These are phyloP conservation scores for Drosophila lacicola DNA, from an alignment of 2,888 invertebrate genomes.

Conservation along the genomic window DNA sequence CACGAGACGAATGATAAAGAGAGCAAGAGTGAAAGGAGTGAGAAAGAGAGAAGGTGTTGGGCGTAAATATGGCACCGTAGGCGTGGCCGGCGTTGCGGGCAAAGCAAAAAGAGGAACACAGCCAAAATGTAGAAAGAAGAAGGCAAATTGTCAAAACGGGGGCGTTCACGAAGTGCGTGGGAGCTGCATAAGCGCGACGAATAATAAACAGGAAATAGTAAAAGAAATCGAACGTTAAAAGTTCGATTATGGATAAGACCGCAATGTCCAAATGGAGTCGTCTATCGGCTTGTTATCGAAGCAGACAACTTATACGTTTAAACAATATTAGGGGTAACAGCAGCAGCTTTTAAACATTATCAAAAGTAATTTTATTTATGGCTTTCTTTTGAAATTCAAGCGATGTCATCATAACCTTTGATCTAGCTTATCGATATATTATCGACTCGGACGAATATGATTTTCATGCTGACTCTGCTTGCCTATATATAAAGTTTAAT, in stretches of 20 bases:
- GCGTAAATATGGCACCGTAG: conserved; percentile 12
- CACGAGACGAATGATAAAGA: conserved; percentile 2
- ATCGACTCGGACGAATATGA: not conserved
- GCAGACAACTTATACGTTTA: too few relatives aligned
- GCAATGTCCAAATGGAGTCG: too few relatives aligned
- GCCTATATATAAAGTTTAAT: not conserved
- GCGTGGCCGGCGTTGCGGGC: conserved; percentile 34
- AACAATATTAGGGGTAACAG: too few relatives aligned
- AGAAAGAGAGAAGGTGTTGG: conserved; percentile 7
- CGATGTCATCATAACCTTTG: not conserved
- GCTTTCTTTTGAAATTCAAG: not conserved
- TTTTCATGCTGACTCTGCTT: not conserved
- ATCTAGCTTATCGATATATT: not conserved
- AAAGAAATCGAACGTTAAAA: not conserved
- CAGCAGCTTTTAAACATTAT: too few relatives aligned
- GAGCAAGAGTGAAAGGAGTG: not conserved
- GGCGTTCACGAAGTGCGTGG: conserved; percentile 32
- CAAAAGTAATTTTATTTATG: too few relatives aligned
- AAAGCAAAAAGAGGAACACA: conserved; percentile 15
- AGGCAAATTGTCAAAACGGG: conserved; percentile 15
- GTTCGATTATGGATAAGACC: not conserved
- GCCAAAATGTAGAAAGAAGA: conserved; percentile 4
- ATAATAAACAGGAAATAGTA: conserved; percentile 6
- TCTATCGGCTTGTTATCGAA: too few relatives aligned
- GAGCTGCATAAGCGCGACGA: conserved; percentile 16